Conservation (phyloP, 2,113 vertebrate species). For the Psilopogon haemacephalus region DNA sequence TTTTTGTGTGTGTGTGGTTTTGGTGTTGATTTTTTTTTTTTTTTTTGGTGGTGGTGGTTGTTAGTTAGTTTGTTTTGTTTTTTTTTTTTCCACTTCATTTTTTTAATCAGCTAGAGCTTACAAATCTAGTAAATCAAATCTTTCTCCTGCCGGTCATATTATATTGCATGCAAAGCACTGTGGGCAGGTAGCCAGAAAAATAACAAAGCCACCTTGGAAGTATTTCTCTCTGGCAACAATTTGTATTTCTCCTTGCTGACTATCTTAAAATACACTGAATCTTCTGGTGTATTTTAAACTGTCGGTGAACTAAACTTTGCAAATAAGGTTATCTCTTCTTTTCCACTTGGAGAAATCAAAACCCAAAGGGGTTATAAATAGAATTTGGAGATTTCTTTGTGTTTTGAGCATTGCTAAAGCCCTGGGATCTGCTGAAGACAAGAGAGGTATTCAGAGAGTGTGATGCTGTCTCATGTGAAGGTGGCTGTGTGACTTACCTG, state of each 20-base stretch:
- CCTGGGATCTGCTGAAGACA: neutral
- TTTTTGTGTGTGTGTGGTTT: no score
- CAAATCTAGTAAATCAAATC: neutral
- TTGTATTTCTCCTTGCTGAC: neutral
- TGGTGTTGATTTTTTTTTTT: no score
- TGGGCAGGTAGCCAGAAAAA: conserved; percentile 14
- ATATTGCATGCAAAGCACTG: neutral
- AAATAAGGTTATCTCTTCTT: neutral
- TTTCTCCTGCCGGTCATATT: neutral
- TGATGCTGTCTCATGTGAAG: neutral
- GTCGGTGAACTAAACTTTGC: neutral
- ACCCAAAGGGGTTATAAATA: neutral
- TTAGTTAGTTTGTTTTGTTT: neutral
- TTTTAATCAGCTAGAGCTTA: neutral
- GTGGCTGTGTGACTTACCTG: neutral
- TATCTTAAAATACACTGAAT: neutral
- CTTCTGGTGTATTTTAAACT: neutral
- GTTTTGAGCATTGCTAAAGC: neutral
- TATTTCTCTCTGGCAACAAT: neutral
- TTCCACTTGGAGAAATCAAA: neutral
- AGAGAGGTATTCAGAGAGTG: neutral
- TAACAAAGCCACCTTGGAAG: conserved; percentile 15
- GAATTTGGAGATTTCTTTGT: neutral
- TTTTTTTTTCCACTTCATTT: neutral
- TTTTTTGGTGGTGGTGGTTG: no score